These are phyloP conservation scores for Pandemis corylana DNA, from an alignment of 2,888 invertebrate genomes.

Conservation along the genomic window DNA sequence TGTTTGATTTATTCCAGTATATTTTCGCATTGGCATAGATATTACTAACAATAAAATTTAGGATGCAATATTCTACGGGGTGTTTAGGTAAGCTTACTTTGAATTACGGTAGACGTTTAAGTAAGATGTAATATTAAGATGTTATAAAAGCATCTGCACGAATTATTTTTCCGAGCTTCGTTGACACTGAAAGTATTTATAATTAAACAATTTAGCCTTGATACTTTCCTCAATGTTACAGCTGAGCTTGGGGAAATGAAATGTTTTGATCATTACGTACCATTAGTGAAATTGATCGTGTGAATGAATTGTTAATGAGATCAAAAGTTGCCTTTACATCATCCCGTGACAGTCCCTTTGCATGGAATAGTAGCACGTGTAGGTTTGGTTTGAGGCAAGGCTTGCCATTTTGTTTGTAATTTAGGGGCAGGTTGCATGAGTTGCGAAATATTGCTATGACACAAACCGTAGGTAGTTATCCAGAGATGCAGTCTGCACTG, in stretches of 20 bases:
- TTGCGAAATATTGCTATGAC: slow-evolving; percentile 45
- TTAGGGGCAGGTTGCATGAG: slow-evolving; percentile 56
- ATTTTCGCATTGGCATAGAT: slow-evolving; percentile 58
- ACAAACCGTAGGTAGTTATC: slow-evolving; percentile 5
- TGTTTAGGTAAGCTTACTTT: slow-evolving; percentile 76
- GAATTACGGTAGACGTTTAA: slow-evolving; percentile 59
- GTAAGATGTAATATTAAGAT: slow-evolving; percentile 53
- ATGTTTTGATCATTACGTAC: not conserved
- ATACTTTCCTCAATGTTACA: not conserved
- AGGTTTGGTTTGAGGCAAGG: slow-evolving; percentile 18
- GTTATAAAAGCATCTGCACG: slow-evolving; percentile 12
- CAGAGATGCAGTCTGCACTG: slow-evolving; percentile 19
- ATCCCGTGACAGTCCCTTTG: slow-evolving; percentile 12
- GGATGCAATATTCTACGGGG: slow-evolving; percentile 63
- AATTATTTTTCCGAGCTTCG: slow-evolving; percentile 22
- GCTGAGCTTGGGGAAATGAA: slow-evolving; percentile 28
- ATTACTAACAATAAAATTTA: slow-evolving; percentile 60
- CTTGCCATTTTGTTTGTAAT: slow-evolving; percentile 32
- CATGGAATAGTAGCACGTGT: slow-evolving; percentile 2
- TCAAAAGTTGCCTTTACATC: not conserved
- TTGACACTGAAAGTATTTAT: not conserved
- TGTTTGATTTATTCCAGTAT: slow-evolving; percentile 81
- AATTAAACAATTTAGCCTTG: not conserved
- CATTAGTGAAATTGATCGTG: slow-evolving; percentile 5
- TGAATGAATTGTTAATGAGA: slow-evolving; percentile 19